Conservation (phyloP, 1,140 invertebrate genomes). For the Bombus polaris region DNA sequence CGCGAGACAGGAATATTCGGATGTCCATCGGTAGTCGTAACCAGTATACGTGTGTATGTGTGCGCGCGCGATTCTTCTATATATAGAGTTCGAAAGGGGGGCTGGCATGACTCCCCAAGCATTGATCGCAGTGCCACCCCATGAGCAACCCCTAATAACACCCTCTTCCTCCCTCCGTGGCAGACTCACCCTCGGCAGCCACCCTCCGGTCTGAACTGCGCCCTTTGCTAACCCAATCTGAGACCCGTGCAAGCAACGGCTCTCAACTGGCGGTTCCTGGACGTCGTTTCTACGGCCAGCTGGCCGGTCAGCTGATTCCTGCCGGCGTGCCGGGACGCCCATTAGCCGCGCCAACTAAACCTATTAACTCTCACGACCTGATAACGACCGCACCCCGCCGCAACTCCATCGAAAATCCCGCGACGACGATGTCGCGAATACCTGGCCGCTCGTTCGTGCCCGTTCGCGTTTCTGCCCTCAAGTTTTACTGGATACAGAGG, state of each 20-base stretch:
- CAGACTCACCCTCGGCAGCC: constrained; percentile 54
- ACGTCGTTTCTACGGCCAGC: constrained; percentile 65
- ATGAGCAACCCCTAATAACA: constrained; percentile 82
- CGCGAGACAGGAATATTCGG: constrained; percentile 34
- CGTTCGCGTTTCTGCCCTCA: not conserved
- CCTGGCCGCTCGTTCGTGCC: not conserved
- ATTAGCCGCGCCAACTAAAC: constrained; percentile 78
- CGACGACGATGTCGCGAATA: constrained; percentile 44
- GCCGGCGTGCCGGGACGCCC: constrained; percentile 67
- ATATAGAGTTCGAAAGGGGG: constrained; percentile 66
- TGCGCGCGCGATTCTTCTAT: constrained; percentile 57
- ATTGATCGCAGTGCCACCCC: constrained; percentile 81
- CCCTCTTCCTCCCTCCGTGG: constrained; percentile 66
- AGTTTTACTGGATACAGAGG: not conserved
- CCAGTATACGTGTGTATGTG: not conserved
- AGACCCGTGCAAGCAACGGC: constrained; percentile 74
- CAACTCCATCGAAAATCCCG: constrained; percentile 61
- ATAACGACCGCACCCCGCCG: constrained; percentile 66
- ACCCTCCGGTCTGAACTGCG: constrained; percentile 73
- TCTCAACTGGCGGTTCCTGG: constrained; percentile 71
- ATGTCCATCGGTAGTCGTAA: constrained; percentile 29
- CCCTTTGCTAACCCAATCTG: constrained; percentile 80
- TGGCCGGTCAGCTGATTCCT: constrained; percentile 80
- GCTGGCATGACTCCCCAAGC: constrained; percentile 77
- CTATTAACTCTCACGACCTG: constrained; percentile 77